Base-by-base conservation (phyloP, 2,797 vertebrate species). In the Poecilia velifera region DNA sequence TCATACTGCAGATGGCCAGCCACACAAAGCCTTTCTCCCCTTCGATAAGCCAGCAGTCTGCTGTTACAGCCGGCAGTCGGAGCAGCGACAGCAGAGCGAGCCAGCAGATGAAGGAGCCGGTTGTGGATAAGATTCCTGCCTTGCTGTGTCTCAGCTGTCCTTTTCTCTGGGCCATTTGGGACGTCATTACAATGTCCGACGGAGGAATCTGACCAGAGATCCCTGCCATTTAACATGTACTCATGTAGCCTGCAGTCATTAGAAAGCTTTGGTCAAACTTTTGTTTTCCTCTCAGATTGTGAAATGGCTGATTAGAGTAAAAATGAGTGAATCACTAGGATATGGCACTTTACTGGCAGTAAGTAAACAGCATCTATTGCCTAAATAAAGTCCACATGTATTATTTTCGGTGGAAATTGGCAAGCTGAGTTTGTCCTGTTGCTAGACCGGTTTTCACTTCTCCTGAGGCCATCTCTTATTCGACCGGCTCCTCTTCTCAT, bases 11-110 rank as follows among this genome's bases (percentile, higher is more conserved):
- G 93, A 99, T 99, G 47, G 98, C 98, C 93, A 99, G 92, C 98
- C 98, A 99, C 87, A 99, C 98, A 0, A 99, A 99, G 88, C 98
- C 98, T 90, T 99, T 99, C 92, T 99, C 98, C 0, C 98, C 98
- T 91, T 99, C 98, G 0, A 99, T 99, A 41, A 99, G 96, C 98
- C 98, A 99, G 93, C 98, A 99, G 95, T 99, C 98, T 0, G 96
- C 97, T 9, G 88, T 94, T 34, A 94, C 97, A 90, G 92, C 92
- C 0, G 96, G 93, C 3, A 95, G 62, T 16, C 95, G 96, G 90
- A 96, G 94, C 76, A 98, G 87, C 59, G 95, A 96, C 78, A 97
- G 91, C 1, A 97, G 95, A 0, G 90, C 91, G 87, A 97, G 91
- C 82, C 96, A 98, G 86, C 95, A 88, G 92, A 96, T 95, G 90